Conservation (phyloP, 2,888 invertebrate genomes). For the Sepioteuthis lessoniana region DNA sequence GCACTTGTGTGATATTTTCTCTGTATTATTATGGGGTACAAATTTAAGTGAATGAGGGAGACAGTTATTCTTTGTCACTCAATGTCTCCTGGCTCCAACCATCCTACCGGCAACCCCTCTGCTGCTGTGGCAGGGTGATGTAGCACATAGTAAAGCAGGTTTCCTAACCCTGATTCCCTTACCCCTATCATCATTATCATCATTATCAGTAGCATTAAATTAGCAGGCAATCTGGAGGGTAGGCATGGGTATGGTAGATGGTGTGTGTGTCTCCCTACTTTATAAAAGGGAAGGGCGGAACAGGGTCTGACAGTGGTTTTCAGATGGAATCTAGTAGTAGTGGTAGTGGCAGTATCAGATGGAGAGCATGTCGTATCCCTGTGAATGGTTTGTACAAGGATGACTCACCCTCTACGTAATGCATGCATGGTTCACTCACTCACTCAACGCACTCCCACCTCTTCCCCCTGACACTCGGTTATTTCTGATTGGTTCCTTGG, state of each 20-base stretch:
- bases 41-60: background rate
- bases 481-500: background rate
- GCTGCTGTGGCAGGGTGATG: background rate
- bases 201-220: background rate
- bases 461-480: background rate
- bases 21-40: background rate
- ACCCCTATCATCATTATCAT: background rate
- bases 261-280: background rate
- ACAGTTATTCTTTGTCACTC: conserved; percentile 14
- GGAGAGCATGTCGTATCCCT: background rate
- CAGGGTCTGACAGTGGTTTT: conserved; percentile 11
- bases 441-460: background rate
- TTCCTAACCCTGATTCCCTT: background rate
- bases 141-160: conserved; percentile 3
- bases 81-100: conserved; percentile 10
- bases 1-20: conserved; percentile 33
- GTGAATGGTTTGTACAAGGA: background rate
- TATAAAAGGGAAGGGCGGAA: conserved; percentile 16
- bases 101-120: conserved; percentile 5
- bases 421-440: conserved; percentile 12
- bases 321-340: background rate
- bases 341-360: conserved; percentile 10
- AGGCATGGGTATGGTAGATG: background rate
- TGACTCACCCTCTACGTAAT: conserved; percentile 33
- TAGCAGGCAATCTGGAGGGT: background rate